Evolutionary conservation across 2,888 invertebrate species (phyloP), one percentile per base, ranked within the genome.

Genomic region (Lagria hirta): DNA sequence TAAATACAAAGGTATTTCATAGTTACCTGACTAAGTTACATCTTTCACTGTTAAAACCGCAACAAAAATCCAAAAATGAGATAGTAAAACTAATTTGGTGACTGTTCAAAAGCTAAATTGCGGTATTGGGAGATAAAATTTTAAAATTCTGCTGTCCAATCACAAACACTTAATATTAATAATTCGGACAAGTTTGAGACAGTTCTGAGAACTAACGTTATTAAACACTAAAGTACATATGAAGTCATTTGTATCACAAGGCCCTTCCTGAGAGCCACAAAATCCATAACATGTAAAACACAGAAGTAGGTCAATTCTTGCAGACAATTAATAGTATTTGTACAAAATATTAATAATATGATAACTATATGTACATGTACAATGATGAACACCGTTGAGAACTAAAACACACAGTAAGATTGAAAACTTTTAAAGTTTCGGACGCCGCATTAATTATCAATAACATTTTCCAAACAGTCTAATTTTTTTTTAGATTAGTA

Each of bases 211-310:
- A 41, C 24, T 40, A 15, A 30, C 21, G 21, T 41, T n/a, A n/a
- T n/a, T n/a, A n/a, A 41, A 33, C 33, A 41, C 26, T 48, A 51
- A 35, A 41, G 22, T 36, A 36, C 45, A 37, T 27, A 43, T 43
- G 49, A 46, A 49, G 48, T 49, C 43, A 43, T 34, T 40, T 50
- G 46, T 55, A 55, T 55, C 55, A 55, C 55, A 55, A 51, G 51
- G 50, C 47, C 46, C 48, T 36, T 22, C 10, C 24, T 40, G 28
- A 36, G 20, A 47, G 50, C 53, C 55, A 55, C 53, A 48, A n/a
- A n/a, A 33, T 46, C 40, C 48, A 45, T 51, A 48, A 46, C 49
- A 44, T 35, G 46, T 22, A 38, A 49, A 43, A 51, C 47, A 48
- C 44, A 43, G 34, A 45, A 48, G n/a, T 38, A 40, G 32, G 32